phyloP scores from a whole-genome alignment of 2,888 invertebrate species.

The Hirudinaria manillensis region DNA sequence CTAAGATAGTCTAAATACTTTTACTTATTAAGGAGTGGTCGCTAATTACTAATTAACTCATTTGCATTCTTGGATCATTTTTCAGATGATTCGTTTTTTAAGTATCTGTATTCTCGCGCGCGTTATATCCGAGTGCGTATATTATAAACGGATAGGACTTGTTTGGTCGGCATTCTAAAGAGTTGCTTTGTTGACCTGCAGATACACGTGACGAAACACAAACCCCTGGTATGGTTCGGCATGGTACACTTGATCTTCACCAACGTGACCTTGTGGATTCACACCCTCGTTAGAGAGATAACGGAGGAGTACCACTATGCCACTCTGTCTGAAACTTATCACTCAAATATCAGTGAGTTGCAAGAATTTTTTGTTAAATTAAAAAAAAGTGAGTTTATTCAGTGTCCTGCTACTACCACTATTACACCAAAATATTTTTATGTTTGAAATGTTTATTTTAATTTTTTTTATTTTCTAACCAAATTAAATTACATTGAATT shows the following conservation, averaged over 20 bases:
- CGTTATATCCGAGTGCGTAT: too few species aligned
- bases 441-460: background rate
- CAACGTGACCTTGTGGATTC: slow-evolving; percentile 93
- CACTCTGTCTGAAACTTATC: background rate
- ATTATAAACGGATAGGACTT: too few species aligned
- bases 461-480: background rate
- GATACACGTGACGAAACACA: slow-evolving; percentile 64
- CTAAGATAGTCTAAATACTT: too few species aligned
- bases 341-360: slow-evolving; percentile 2
- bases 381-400: too few species aligned
- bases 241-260: slow-evolving; percentile 98
- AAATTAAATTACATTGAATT: background rate
- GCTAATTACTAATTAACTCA: too few species aligned
- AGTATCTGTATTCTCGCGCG: too few species aligned
- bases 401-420: too few species aligned
- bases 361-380: background rate
- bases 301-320: slow-evolving; percentile 28
- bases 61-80: too few species aligned
- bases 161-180: too few species aligned
- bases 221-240: slow-evolving; percentile 90
- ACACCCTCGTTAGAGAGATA: slow-evolving; percentile 56
- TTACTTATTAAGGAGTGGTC: too few species aligned
- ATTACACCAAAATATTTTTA: background rate
- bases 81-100: too few species aligned
- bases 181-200: background rate